Evolutionary conservation across 2,113 vertebrate species (phyloP), one percentile per base, ranked within the genome.

Genomic region (Dendropsophus ebraccatus): DNA sequence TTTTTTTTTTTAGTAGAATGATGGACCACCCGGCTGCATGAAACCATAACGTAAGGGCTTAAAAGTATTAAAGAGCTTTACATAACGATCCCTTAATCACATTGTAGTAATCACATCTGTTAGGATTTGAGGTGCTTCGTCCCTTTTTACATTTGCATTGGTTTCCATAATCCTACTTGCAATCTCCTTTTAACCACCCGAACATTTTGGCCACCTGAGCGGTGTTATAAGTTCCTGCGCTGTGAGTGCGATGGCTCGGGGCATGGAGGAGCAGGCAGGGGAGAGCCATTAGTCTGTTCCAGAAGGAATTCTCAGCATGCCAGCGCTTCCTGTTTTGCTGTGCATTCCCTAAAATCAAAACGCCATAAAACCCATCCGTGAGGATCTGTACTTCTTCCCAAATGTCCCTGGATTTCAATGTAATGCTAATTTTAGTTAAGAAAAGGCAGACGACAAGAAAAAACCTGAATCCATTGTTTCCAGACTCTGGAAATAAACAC

Each of bases 281-380:
- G 50, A 54, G 35, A 21, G 8, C 35, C 72, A 45, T 84, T 76
- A 75, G 70, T 84, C 82, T 30, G 50, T 75, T 84, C 52, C 54
- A 84, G 74, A 84, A n/a, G 25, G 82, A 74, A 83, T 83, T 74
- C n/a, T 81, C 35, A 32, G 77, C 14, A 81, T 80, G 65, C 73
- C 65, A 47, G 84, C 69, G 7, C 65, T 86, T 86, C 84, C 84
- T 86, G 76, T 72, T 86, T 72, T 86, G 13, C 76, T 56, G 30
- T 35, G 19, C 49, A 58, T 58, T 54, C 49, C 41, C 21, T 60
- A 19, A 74, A 86, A 47, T 47, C 28, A 30, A 30, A 72, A 86
- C 65, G 23, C 70, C 35, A 11, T 85, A 69, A 78, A 69, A 49
- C 14, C n/a, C 65, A 56, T 50, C 35, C 47, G 72, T 16, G 72